phyloP scores from a whole-genome alignment of 2,797 vertebrate genomes.

The Enteromius thamalakanensis region DNA sequence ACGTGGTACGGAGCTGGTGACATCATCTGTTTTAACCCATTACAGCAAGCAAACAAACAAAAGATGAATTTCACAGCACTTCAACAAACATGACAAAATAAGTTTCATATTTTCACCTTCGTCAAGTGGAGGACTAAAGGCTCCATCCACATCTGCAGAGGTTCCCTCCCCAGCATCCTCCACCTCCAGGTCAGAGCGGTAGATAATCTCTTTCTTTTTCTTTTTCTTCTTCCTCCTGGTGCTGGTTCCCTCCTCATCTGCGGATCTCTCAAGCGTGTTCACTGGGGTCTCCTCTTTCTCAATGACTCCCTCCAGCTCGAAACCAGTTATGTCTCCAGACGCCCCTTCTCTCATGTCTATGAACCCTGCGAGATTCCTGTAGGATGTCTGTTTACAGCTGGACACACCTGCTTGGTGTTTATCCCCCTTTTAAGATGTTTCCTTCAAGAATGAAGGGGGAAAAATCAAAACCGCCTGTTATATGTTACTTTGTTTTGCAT shows the following conservation, averaged over 20 bases:
- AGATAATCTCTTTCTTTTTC: constrained; percentile 83
- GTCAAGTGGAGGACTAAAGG: constrained; percentile 73
- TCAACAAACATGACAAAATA: background rate
- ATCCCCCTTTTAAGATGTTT: background rate
- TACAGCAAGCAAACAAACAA: background rate
- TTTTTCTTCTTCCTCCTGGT: constrained; percentile 84
- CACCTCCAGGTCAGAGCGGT: constrained; percentile 80
- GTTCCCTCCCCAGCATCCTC: constrained; percentile 73
- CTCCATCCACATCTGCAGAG: constrained; percentile 79
- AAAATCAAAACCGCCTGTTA: background rate
- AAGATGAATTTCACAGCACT: background rate
- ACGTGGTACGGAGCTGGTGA: background rate
- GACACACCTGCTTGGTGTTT: constrained; percentile 7
- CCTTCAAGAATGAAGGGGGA: background rate
- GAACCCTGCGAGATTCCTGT: background rate
- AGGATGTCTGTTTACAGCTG: constrained; percentile 26
- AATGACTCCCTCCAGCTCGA: constrained; percentile 63
- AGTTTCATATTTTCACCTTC: constrained; percentile 71
- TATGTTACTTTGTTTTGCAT: background rate
- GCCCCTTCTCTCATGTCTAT: constrained; percentile 4
- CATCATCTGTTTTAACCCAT: constrained; percentile 1
- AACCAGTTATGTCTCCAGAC: constrained; percentile 1
- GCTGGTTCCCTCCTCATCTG: constrained; percentile 65
- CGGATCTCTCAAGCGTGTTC: constrained; percentile 69
- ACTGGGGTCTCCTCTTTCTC: constrained; percentile 69